These are phyloP conservation scores for Siniperca chuatsi DNA, from an alignment of 2,113 vertebrate species.

Conservation along the genomic window DNA sequence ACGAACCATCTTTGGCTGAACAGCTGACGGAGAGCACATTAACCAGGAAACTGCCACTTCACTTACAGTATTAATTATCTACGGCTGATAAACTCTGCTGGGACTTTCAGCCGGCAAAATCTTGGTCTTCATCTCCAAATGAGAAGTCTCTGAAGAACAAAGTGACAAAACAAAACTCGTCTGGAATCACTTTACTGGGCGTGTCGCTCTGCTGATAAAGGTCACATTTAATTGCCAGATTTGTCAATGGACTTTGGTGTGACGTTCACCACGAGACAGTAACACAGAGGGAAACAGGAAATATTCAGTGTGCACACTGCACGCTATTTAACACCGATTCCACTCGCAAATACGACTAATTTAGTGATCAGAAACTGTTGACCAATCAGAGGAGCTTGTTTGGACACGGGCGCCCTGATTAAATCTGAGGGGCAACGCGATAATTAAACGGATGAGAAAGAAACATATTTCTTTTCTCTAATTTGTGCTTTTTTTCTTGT, in stretches of 20 bases:
- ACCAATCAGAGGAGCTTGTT: no score
- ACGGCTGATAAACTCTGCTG: not conserved
- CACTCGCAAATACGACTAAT: no score
- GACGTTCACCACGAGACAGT: not conserved
- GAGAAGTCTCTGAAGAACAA: not conserved
- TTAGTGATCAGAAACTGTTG: no score
- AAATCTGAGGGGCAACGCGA: no score
- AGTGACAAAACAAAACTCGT: not conserved
- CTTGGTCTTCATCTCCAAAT: not conserved
- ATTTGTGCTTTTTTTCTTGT: no score
- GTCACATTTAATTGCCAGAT: not conserved
- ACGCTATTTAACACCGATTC: no score
- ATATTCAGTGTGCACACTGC: no score
- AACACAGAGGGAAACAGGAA: not conserved
- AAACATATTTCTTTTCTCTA: no score
- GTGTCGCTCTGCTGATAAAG: not conserved
- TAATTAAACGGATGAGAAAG: no score
- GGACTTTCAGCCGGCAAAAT: not conserved
- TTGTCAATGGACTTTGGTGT: slow-evolving; percentile 8
- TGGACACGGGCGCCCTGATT: no score
- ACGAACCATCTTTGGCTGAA: not conserved
- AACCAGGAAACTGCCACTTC: not conserved
- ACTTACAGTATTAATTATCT: not conserved
- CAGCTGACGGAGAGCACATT: not conserved
- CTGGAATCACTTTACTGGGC: not conserved